Base-by-base conservation (phyloP, 1,140 invertebrate genomes). In the Coptotermes formosanus region DNA sequence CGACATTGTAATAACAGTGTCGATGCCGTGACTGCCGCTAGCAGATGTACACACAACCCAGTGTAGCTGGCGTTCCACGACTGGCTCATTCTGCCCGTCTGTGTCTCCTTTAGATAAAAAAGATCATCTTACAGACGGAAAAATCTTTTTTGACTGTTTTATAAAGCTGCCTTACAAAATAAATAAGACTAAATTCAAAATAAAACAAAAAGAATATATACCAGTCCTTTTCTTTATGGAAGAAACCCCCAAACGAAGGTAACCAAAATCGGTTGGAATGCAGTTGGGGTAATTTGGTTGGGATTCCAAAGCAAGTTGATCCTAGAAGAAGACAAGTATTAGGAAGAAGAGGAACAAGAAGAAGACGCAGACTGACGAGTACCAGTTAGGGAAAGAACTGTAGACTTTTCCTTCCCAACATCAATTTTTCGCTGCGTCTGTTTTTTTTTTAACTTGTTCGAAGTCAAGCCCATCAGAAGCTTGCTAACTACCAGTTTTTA, bases 401-500 rank as follows among this genome's bases (percentile, higher is more conserved):
- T 44, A 21, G 16, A 83, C 45, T 45, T 44, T 12, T 45, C 82
- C 82, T n/a, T 83, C 19, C 45, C 43, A 25, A 43, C 45, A 8
- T 83, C 43, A 43, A 8, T 25, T 82, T 82, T 44, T 82, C 38
- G 38, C 14, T 82, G 14, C 9, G 43, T 82, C 14, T 82, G 83
- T 52, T 2, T 48, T 59, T 55, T 59, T 59, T 59, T 59, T 59
- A 59, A 59, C 59, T 64, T 64, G 12, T 64, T 19, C 59, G 59
- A 64, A 64, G 12, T 64, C 59, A 64, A 19, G 59, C 59, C 12
- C 25, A 23, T 64, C 59, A 23, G 0, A n/a, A 75, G 64, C 64
- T 75, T 75, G n/a, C 64, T n/a, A 75, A 75, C 64, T 75, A 30
- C 64, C n/a, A 75, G 64, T 75, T 75, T 75, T 75, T 75, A 75